These are phyloP conservation scores for Sphinx pinastri DNA, from an alignment of 2,888 invertebrate genomes.

Conservation along the genomic window DNA sequence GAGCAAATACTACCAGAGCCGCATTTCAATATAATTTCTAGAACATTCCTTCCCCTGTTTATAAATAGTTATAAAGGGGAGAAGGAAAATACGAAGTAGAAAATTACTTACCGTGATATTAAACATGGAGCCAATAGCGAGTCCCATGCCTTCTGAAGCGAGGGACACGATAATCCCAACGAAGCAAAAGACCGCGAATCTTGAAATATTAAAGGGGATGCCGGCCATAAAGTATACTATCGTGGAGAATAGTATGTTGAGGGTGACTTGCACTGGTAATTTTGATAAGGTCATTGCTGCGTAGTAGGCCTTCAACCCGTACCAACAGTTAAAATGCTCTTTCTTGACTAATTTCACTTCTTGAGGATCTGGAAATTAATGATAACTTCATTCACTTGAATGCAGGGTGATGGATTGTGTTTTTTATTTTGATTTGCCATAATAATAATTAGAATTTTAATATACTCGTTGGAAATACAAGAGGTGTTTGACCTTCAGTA, in stretches of 20 bases:
- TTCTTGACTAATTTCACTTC: conserved; percentile 88
- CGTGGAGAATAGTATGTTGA: conserved; percentile 84
- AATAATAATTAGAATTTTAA: no score
- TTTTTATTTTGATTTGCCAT: no score
- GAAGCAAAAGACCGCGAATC: conserved; percentile 87
- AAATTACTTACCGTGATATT: conserved; percentile 83
- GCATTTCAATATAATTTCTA: background rate
- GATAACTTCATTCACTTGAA: background rate
- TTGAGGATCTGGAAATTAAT: conserved; percentile 82
- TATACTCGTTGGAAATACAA: no score
- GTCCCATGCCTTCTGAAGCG: conserved; percentile 90
- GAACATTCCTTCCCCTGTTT: conserved; percentile 1
- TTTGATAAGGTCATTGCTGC: conserved; percentile 86
- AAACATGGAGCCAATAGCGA: conserved; percentile 89
- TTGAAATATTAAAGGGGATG: conserved; percentile 85
- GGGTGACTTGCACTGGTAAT: conserved; percentile 83
- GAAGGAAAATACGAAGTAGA: conserved; percentile 4
- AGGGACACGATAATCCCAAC: conserved; percentile 88
- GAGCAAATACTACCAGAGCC: no score
- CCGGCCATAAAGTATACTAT: conserved; percentile 87
- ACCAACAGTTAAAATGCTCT: conserved; percentile 89
- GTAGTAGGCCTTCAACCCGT: conserved; percentile 86
- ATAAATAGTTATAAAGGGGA: no score
- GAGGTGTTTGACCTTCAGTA: no score
- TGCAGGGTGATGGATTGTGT: no score